These are phyloP conservation scores for Sternotherus odoratus DNA, from an alignment of 2,797 vertebrate genomes.

Conservation along the genomic window DNA sequence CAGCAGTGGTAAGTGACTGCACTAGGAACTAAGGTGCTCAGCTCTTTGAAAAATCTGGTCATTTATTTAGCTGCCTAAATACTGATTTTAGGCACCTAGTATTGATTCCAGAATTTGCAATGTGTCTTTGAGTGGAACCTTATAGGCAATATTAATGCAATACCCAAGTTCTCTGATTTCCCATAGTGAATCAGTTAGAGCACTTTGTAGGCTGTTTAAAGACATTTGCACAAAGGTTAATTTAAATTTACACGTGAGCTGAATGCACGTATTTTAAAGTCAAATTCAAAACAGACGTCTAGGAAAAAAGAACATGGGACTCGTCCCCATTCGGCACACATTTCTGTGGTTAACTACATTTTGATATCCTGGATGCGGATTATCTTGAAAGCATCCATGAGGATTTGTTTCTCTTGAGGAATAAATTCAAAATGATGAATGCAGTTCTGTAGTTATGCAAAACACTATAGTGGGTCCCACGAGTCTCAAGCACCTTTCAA, in stretches of 20 bases:
- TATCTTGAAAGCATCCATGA: constrained; percentile 27
- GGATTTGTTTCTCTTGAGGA: constrained; percentile 29
- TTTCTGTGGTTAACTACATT: constrained; percentile 2
- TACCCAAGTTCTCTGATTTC: not conserved
- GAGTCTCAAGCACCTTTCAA: constrained; percentile 27
- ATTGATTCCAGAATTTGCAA: not conserved
- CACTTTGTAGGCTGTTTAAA: fast-evolving
- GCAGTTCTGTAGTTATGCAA: constrained; percentile 35
- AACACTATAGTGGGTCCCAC: constrained; percentile 36
- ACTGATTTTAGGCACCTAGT: not conserved
- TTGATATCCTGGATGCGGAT: not conserved
- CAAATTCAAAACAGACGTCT: not conserved
- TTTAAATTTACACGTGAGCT: not conserved
- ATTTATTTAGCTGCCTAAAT: not conserved
- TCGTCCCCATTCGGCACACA: not conserved
- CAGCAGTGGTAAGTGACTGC: not conserved
- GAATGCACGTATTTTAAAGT: not conserved
- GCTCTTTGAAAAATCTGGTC: not conserved
- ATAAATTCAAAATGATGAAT: not conserved
- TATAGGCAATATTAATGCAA: not conserved
- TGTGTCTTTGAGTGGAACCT: not conserved
- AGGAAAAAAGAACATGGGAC: not conserved
- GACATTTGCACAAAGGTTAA: not conserved
- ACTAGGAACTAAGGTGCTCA: not conserved
- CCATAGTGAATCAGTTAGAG: not conserved